Base-by-base conservation (phyloP, 2,113 vertebrate species). In the Chroicocephalus ridibundus region DNA sequence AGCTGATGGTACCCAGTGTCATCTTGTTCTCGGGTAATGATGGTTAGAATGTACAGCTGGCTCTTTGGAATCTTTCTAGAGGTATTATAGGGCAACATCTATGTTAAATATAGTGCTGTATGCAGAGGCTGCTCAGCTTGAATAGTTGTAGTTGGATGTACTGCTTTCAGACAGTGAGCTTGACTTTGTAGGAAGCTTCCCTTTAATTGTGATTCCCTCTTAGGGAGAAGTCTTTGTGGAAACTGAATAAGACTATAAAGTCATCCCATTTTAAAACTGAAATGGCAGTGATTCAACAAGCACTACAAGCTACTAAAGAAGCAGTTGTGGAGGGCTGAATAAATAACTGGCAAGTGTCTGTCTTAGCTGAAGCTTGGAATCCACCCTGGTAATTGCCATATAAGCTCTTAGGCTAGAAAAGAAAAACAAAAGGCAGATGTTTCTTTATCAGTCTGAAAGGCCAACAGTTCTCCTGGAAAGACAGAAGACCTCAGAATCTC, bases 371-470 rank as follows among this genome's bases (percentile, higher is more conserved):
- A 86, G 58, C 51, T 74, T 96, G 77, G 72, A 82, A 92, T 92
- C 64, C 10, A 15, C 54, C 82, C 58, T 49, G 46, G 55, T 95
- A 78, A 78, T 51, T 47, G 80, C 58, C 85, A 42, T 82, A 55
- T 32, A 80, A 88, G 32, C 47, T 93, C 31, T 80, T 80, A n/a
- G 72, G 55, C 42, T 90, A 42, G 72, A 69, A 81, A 88, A 86
- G 60, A 54, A 90, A 86, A 86, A 51, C 69, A 75, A 65, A 84
- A 62, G 25, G 42, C 72, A 71, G 60, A 54, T 91, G 65, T 78
- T 93, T 75, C 83, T 90, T 54, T 94, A 55, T 84, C 80, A 88
- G 57, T 47, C 42, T 58, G 36, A 88, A 93, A 91, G 86, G 66
- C 71, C 65, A 95, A 29, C n/a, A 70, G 64, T 66, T 93, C 36